Evolutionary conservation across 1,140 invertebrate genomes (phyloP).

Genomic region (Pogonus chalceus): DNA sequence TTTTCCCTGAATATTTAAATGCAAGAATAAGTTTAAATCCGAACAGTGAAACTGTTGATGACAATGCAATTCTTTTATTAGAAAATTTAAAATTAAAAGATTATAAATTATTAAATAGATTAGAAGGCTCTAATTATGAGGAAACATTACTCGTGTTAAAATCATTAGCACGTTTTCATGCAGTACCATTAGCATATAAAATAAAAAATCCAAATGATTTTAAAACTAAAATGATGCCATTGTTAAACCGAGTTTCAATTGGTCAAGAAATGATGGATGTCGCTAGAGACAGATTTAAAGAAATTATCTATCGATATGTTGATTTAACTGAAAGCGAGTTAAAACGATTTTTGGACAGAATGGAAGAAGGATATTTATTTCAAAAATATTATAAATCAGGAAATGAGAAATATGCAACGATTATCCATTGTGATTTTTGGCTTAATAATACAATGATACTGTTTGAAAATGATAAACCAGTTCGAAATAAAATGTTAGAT

Average conservation of each 20-base stretch:
- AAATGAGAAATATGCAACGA: constrained; percentile 1
- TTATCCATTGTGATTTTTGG: constrained; percentile 4
- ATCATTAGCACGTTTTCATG: constrained; percentile 40
- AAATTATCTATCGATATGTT: neutral
- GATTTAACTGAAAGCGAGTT: neutral
- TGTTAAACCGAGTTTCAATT: neutral
- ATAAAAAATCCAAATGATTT: constrained; percentile 24
- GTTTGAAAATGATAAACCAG: constrained; percentile 14
- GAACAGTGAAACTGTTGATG: constrained; percentile 25
- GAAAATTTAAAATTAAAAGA: constrained; percentile 36
- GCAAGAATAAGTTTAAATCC: neutral
- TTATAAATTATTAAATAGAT: constrained; percentile 35
- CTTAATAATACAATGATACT: constrained; percentile 1
- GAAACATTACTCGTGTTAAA: constrained; percentile 33
- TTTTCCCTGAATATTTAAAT: neutral
- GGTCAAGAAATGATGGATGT: neutral
- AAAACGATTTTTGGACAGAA: neutral
- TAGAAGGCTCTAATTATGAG: constrained; percentile 29
- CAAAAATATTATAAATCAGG: neutral
- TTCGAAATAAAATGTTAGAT: constrained; percentile 38
- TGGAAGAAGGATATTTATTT: neutral
- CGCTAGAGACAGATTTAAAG: neutral
- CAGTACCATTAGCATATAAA: constrained; percentile 36
- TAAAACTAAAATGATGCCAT: neutral
- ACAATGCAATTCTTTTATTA: constrained; percentile 38